A percentile compares a stretch with the other conserved stretches of the same genome.
phyloP scores from a whole-genome alignment of 2,888 invertebrate genomes.

The Agriotes lineatus region DNA sequence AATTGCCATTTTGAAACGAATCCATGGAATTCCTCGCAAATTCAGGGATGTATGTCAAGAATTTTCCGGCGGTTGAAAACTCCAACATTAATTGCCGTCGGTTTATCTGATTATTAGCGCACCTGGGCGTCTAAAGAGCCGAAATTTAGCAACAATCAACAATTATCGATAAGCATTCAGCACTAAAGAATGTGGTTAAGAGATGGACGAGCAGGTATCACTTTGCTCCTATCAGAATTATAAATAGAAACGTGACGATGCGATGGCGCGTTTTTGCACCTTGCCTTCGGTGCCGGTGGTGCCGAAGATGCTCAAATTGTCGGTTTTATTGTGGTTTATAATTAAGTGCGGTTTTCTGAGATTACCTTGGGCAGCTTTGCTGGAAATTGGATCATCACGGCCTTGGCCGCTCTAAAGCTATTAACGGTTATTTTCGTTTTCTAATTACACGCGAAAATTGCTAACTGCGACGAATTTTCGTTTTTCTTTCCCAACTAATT shows the following conservation, averaged over 20 bases:
- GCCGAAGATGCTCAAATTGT: not conserved
- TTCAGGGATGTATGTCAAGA: conserved; percentile 29
- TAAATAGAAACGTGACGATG: conserved; percentile 10
- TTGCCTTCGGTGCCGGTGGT: not conserved
- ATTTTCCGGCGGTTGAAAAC: conserved; percentile 5
- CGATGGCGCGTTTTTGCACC: not conserved
- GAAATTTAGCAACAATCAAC: conserved; percentile 15
- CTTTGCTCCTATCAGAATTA: conserved; percentile 5
- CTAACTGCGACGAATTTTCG: not conserved
- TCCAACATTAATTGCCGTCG: not conserved
- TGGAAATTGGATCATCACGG: conserved; percentile 11
- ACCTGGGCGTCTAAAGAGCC: too few species aligned
- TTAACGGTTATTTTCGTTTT: not conserved
- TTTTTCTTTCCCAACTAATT: not conserved
- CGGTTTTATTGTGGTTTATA: conserved; percentile 11
- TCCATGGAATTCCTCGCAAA: conserved; percentile 17
- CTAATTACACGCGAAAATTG: not conserved
- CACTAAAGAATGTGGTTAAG: conserved; percentile 3
- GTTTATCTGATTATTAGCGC: not conserved
- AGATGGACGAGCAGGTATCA: not conserved
- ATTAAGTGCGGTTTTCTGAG: conserved; percentile 3
- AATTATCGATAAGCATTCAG: conserved; percentile 13
- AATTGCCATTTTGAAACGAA: conserved; percentile 20
- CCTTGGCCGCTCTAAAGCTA: not conserved
- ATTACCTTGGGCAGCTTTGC: conserved; percentile 1